Base-by-base conservation (phyloP, 2,888 invertebrate genomes). In the Sussaba pulchella region DNA sequence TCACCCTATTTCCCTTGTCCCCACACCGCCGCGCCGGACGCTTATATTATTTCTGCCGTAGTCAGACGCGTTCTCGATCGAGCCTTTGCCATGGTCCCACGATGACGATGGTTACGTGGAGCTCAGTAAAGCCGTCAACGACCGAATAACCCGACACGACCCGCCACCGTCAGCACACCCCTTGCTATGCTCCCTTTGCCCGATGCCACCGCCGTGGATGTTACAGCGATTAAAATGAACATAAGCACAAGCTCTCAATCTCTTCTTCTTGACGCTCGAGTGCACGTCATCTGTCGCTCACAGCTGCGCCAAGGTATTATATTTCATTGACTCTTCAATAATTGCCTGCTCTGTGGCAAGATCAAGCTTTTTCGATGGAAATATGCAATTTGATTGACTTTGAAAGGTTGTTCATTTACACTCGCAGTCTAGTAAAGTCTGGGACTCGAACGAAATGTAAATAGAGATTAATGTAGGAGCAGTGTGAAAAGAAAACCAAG, bases 111-210 rank as follows among this genome's bases (percentile, higher is more conserved):
- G 74, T 79, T 83, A 82, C 78, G 73, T 80, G 82, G 81, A 82
- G 82, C 83, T 85, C 85, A 85, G 86, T 86, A 85, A 85, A 86
- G 82, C 82, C 82, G 73, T 64, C 78, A 26, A 47, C 31, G 31
- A 47, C 17, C 47, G 26, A 19, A 4, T 8, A 31, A 17, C 1
- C 45, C 21, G 36, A 17, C 3, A n/a, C 1, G 31, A n/a, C 31
- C 45, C 41, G 17, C 59, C 59, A 70, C 52, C 9, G 12, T n/a
- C 47, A 26, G 12, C 14, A 6, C 6, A 14, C 5, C n/a, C 8
- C 3, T 24, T n/a, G n/a, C n/a, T n/a, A n/a, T n/a, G n/a, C n/a
- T n/a, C n/a, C n/a, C n/a, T n/a, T n/a, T n/a, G n/a, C n/a, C n/a
- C n/a, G n/a, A n/a, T n/a, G n/a, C n/a, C n/a, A n/a, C 50, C 24